Evolutionary conservation across 2,113 vertebrate genomes (phyloP), one percentile per base, ranked within the genome.

Genomic region (Istiophorus platypterus): DNA sequence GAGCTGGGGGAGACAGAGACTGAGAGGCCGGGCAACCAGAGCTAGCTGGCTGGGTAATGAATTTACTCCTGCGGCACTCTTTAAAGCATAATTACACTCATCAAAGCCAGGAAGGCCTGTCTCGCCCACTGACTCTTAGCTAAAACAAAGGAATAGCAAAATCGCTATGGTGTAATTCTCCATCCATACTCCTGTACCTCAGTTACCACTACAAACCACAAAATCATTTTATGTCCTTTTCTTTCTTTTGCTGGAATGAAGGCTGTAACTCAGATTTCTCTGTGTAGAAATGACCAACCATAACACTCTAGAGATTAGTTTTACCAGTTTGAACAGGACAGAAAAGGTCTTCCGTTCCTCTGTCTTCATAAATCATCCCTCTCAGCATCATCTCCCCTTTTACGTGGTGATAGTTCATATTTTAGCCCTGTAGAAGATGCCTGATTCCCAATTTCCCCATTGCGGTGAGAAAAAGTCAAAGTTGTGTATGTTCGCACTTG

Each of bases 41-140:
- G 86, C 84, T 87, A 37, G 85, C 84, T 88, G 88, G 88, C 89
- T 91, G 82, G 82, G 88, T 95, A 93, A 95, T 94, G 90, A 93
- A 95, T 93, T 89, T 86, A 80, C 91, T 93, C 95, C 94, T 93
- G 91, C 91, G 90, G 95, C 94, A 91, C 87, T 93, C 84, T 92
- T 88, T 89, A 93, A 89, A 90, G 89, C 86, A 89, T 95, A 94
- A 94, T 95, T 95, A 93, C 90, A 78, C 88, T 89, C 90, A 92
- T 95, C 89, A 91, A 89, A 94, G 91, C 81, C 82, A 85, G 87
- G 69, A 89, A 89, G 89, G 86, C 77, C 88, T 72, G 81, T 79
- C 80, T 88, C 72, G 57, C 89, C 86, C 75, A 72, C 85, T 85
- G 88, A 91, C 85, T 91, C 87, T 91, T 86, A 88, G 90, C 88